A percentile compares a stretch with the other conserved stretches of the same genome.
phyloP scores from a whole-genome alignment of 2,888 invertebrate genomes.

The Mesorhabditis sp. region DNA sequence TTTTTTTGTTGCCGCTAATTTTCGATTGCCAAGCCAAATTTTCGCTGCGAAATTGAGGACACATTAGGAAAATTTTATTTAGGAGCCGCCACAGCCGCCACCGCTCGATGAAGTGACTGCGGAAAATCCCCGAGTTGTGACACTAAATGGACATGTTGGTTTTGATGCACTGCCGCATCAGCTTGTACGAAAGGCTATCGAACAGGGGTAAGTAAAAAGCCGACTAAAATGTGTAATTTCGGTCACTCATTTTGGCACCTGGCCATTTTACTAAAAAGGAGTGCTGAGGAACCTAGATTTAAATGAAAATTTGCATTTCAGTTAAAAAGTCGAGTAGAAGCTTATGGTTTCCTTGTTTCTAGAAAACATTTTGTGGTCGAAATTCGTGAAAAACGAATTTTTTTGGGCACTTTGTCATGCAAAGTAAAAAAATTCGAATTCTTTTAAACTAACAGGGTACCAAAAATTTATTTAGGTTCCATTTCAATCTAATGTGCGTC shows the following conservation, averaged over 20 bases:
- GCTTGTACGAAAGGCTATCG: slow-evolving; percentile 77
- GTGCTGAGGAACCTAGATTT: neutral
- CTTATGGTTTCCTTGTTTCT: too few relatives aligned
- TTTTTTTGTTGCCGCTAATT: neutral
- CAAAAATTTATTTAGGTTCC: slow-evolving; percentile 66
- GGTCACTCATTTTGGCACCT: neutral
- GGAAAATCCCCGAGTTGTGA: slow-evolving; percentile 22
- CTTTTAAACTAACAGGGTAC: neutral
- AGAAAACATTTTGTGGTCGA: too few relatives aligned
- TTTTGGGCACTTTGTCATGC: too few relatives aligned
- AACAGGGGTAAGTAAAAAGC: slow-evolving; percentile 24
- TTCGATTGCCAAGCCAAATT: too few relatives aligned
- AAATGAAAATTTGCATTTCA: slow-evolving; percentile 2
- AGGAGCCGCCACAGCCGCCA: neutral
- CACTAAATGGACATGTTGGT: slow-evolving; percentile 91
- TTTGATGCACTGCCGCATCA: slow-evolving; percentile 98
- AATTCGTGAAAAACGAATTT: too few relatives aligned
- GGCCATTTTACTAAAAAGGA: neutral
- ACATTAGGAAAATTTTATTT: neutral
- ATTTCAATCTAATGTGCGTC: slow-evolving; percentile 96
- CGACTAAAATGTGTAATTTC: neutral
- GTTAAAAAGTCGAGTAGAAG: neutral
- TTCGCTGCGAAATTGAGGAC: too few relatives aligned
- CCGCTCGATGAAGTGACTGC: neutral
- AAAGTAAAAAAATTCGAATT: neutral